Evolutionary conservation across 2,888 invertebrate species (phyloP), one percentile per base, ranked within the genome.

Genomic region (Silvanus unidentatus): DNA sequence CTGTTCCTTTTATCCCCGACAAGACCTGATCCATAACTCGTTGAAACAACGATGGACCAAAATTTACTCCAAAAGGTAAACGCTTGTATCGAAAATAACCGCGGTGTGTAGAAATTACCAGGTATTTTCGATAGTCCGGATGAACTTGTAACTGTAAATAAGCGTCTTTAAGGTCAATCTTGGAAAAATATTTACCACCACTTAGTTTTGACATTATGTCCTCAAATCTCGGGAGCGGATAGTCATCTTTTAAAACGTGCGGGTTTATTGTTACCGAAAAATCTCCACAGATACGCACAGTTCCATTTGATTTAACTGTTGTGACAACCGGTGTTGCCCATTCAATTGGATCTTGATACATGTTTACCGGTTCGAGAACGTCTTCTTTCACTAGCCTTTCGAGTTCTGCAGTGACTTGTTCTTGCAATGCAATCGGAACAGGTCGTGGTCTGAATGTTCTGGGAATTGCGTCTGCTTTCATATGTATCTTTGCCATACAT

Each of bases 291-390:
- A 59, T 44, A 15, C 56, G 30, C 12, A 60, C 32, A 4, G 37
- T 52, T 1, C 53, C 57, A 36, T 51, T 55, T 39, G 50, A 45
- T 40, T 55, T 57, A 5, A 54, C 12, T 10, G 36, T 40, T 15
- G 57, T 34, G 1, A 57, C 55, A 11, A 53, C 44, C 1, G 57
- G 53, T 27, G 57, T 51, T 10, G 53, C 49, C 55, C 58, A 57
- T 46, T 53, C 50, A 34, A 55, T 58, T 4, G 49, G 48, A 11
- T 42, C 52, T 8, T 29, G 28, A 6, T 43, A 41, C 14, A 48
- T 43, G 29, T 59, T 46, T 1, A 57, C 48, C 12, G 48, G 53
- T 50, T 55, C 52, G 22, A 59, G 37, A 16, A 55, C 44, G 32
- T 45, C 44, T 35, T 50, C 43, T 13, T 41, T 13, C 5, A 57